Percentiles rank a stretch among this genome's conserved stretches.
Conservation (phyloP, 2,113 vertebrate genomes). For the Oenanthe melanoleuca region DNA sequence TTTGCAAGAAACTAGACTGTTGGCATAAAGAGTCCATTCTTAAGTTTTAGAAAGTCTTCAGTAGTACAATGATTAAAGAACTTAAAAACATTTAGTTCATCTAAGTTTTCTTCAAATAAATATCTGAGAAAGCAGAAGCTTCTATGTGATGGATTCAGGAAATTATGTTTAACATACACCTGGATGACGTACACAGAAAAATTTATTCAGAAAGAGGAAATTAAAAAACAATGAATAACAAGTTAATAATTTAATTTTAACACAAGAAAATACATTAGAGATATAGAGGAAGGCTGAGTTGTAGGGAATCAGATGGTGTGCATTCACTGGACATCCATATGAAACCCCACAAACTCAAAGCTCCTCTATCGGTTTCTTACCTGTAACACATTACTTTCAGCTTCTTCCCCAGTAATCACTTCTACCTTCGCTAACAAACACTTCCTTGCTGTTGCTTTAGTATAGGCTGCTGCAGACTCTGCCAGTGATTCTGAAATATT, state of each 20-base stretch:
- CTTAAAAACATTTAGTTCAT: neutral
- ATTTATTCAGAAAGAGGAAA: neutral
- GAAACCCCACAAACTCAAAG: neutral
- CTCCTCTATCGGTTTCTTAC: constrained; percentile 59
- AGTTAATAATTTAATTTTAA: neutral
- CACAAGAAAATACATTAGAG: neutral
- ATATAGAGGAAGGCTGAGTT: neutral
- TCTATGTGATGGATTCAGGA: neutral
- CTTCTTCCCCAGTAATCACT: constrained; percentile 96
- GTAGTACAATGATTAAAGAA: neutral
- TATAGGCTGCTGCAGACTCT: constrained; percentile 97
- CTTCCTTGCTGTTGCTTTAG: constrained; percentile 95
- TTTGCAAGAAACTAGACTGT: neutral
- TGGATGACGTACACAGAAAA: too few relatives aligned
- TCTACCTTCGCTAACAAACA: constrained; percentile 97
- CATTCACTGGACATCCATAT: neutral
- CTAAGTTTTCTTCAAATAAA: neutral
- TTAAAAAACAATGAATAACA: neutral
- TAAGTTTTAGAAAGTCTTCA: neutral
- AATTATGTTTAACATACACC: neutral
- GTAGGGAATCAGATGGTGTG: neutral
- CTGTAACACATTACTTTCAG: constrained; percentile 97
- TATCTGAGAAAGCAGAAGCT: neutral
- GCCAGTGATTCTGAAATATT: constrained; percentile 92
- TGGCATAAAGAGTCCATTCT: neutral